These are phyloP conservation scores for Sericinus montela DNA, from an alignment of 2,888 invertebrate genomes.

Conservation along the genomic window DNA sequence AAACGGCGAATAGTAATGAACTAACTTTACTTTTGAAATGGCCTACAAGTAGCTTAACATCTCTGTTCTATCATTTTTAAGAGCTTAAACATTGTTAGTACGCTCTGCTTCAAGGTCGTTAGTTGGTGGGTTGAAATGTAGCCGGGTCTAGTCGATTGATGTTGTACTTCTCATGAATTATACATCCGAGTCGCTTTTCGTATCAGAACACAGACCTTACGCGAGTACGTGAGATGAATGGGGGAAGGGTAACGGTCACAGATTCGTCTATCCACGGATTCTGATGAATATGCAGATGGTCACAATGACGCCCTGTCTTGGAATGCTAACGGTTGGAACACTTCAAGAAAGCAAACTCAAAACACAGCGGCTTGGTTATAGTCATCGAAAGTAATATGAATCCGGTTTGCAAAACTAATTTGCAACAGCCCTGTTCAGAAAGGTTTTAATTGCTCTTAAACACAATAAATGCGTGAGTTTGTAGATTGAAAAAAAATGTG, in stretches of 20 bases:
- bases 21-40: too few relatives aligned
- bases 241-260: constrained; percentile 51
- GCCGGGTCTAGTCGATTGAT: constrained; percentile 40
- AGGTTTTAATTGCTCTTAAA: constrained; percentile 35
- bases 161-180: constrained; percentile 54
- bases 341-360: constrained; percentile 48
- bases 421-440: constrained; percentile 34
- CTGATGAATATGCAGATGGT: constrained; percentile 70
- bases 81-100: constrained; percentile 11
- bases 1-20: too few relatives aligned
- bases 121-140: constrained; percentile 37
- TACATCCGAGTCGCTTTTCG: constrained; percentile 34
- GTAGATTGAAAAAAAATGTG: constrained; percentile 8
- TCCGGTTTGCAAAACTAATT: constrained; percentile 34
- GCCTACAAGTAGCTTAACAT: too few relatives aligned
- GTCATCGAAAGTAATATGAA: constrained; percentile 32
- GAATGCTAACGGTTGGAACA: constrained; percentile 70
- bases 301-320: constrained; percentile 56
- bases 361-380: constrained; percentile 33
- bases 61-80: constrained; percentile 4
- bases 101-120: constrained; percentile 35
- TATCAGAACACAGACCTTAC: constrained; percentile 22
- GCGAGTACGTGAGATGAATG: constrained; percentile 40
- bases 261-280: constrained; percentile 57
- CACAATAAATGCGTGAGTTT: constrained; percentile 25